phyloP scores from a whole-genome alignment of 2,888 invertebrate species.

The Portevinia maculata region DNA sequence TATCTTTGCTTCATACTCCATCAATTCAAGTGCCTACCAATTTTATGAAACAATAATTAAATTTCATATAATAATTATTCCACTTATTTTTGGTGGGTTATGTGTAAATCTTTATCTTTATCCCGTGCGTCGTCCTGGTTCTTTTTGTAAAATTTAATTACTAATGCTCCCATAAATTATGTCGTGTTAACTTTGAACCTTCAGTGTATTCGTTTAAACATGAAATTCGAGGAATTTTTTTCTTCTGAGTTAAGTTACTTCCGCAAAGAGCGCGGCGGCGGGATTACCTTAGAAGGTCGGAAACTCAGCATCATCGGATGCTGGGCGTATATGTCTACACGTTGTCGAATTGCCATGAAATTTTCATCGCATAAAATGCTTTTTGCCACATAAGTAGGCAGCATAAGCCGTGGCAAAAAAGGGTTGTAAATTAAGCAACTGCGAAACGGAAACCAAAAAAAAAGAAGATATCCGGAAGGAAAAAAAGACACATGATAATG shows the following conservation, averaged over 20 bases:
- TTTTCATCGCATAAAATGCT: conserved; percentile 49
- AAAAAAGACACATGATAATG: conserved; percentile 34
- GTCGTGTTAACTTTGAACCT: conserved; percentile 50
- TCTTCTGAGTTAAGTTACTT: conserved; percentile 16
- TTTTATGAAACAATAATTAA: conserved; percentile 47
- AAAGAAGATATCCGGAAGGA: conserved; percentile 2
- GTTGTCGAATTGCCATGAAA: conserved; percentile 52
- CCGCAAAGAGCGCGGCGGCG: conserved; percentile 1
- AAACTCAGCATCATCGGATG: conserved; percentile 15
- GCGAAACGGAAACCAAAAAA: conserved; percentile 40
- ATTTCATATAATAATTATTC: conserved; percentile 40
- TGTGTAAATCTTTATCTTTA: conserved; percentile 40
- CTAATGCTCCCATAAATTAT: conserved; percentile 56
- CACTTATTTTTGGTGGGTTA: conserved; percentile 5
- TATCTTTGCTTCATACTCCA: conserved; percentile 2
- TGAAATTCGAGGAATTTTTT: conserved; percentile 20
- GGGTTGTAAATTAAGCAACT: conserved; percentile 57
- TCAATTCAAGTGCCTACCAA: conserved; percentile 14
- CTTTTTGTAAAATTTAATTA: conserved; percentile 51
- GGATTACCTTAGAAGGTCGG: conserved; percentile 36
- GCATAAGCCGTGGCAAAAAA: conserved; percentile 39
- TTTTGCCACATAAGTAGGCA: conserved; percentile 46
- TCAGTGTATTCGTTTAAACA: conserved; percentile 40
- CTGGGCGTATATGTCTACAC: conserved; percentile 10
- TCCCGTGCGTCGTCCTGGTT: conserved; percentile 27